phyloP scores from a whole-genome alignment of 1,140 invertebrate species.

The Leptestheria dahalacensis region DNA sequence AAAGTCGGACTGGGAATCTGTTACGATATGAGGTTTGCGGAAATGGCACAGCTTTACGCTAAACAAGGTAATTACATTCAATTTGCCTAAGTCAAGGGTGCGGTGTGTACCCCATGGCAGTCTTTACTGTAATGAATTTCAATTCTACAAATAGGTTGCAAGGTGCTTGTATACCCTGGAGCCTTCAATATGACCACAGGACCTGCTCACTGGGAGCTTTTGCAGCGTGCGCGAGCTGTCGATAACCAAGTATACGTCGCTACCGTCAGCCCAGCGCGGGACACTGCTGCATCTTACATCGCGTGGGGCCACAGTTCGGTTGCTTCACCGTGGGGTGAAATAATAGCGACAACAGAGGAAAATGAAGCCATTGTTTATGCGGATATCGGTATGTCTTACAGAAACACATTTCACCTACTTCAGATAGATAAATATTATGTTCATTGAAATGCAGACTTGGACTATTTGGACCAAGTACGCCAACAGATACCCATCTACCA shows the following conservation, averaged over 20 bases:
- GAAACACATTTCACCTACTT: too few relatives aligned
- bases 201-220: constrained; percentile 77
- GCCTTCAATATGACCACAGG: constrained; percentile 94
- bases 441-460: constrained; percentile 43
- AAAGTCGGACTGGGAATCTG: constrained; percentile 86
- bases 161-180: constrained; percentile 75
- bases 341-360: constrained; percentile 48
- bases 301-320: constrained; percentile 79
- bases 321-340: constrained; percentile 73
- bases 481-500: constrained; percentile 58
- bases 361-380: constrained; percentile 51
- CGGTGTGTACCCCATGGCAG: neutral
- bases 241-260: constrained; percentile 66
- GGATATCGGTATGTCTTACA: constrained; percentile 47
- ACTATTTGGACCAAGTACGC: constrained; percentile 53
- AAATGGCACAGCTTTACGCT: constrained; percentile 70
- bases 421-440: neutral
- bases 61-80: constrained; percentile 39
- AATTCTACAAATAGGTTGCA: constrained; percentile 44
- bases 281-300: constrained; percentile 52
- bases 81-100: neutral
- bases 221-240: constrained; percentile 59
- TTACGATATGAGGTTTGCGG: constrained; percentile 83
- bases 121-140: neutral
- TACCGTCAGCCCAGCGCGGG: constrained; percentile 49